Evolutionary conservation across 1,140 invertebrate species (phyloP), one percentile per base, ranked within the genome.

Genomic region (Sycophila sp.): DNA sequence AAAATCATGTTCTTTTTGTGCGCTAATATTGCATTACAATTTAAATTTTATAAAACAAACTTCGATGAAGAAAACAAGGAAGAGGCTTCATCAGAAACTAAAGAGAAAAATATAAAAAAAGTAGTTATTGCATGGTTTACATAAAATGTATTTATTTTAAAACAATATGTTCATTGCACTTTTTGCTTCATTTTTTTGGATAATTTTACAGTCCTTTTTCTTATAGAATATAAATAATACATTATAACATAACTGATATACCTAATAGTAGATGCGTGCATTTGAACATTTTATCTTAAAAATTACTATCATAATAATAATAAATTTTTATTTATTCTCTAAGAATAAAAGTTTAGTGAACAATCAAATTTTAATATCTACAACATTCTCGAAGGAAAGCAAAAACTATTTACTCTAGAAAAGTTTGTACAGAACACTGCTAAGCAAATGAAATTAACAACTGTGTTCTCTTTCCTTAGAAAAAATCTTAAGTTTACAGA

Each of bases 91-190:
- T n/a, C 28, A 36, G 6, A 47, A 51, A 38, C 28, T 38, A 30
- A 42, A 42, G 24, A 42, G 17, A 5, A 5, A n/a, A n/a, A n/a
- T 67, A 67, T 2, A 67, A 67, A 65, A 49, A 65, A 66, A 42
- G n/a, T 38, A 17, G 55, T 10, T 66, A 55, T 66, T 42, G 6
- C 42, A 42, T 45, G 17, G 17, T 58, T 67, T 49, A 28, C 65
- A 59, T 68, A 59, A 53, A 68, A 49, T 38, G 42, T 26, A 38
- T 67, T 68, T 49, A 47, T 68, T 68, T 68, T 26, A 36, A 42
- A 47, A 58, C 28, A 59, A 67, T 40, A 34, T 38, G 30, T 68
- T 15, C 55, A 68, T 59, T 68, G 42, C 65, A 68, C 42, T 68
- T 42, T n/a, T 59, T n/a, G 8, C 22, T 34, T 36, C 32, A 58